Evolutionary conservation across 1,140 invertebrate species (phyloP), one percentile per base, ranked within the genome.

Genomic region (Drosophila parvula): DNA sequence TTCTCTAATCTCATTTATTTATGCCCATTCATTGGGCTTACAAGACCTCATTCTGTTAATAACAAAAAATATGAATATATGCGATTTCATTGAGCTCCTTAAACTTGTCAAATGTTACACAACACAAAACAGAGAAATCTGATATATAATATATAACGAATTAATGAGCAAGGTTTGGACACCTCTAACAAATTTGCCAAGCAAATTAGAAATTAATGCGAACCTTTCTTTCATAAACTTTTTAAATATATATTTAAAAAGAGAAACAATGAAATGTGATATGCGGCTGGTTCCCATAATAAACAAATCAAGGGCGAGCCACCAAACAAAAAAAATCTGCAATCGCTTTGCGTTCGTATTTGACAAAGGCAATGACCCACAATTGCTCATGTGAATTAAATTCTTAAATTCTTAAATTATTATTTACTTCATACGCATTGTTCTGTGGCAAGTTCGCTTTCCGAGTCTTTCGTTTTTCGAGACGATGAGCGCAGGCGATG

Each of bases 321-420:
- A 47, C 64, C 57, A 43, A 9, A 11, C 9, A 3, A 50, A 56
- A 34, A 40, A 43, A 27, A 48, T 58, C 12, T 53, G 32, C 32
- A 36, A 36, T 18, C 51, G 16, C 5, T 32, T 14, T 14, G 18
- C 9, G 18, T 43, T 65, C 32, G 11, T 41, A 47, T 53, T 53
- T 69, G 75, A 45, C 47, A 62, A 51, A 77, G 75, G 63, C 74
- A 78, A 41, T 77, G 75, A 78, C 74, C 75, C 45, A 77, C 56
- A 64, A 78, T 59, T 40, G 43, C 6, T 47, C 51, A 45, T 55
- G 38, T 47, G 48, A 47, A 53, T 53, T 53, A 10, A 36, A 36
- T 36, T 53, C 50, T 36, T 7, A 53, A 38, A 22, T 38, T 34
- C 47, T 30, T 10, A 11, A 50, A 11, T 28, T 22, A 22, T 22